Conservation (phyloP, 2,113 vertebrate species). For the Peromyscus polionotus region DNA sequence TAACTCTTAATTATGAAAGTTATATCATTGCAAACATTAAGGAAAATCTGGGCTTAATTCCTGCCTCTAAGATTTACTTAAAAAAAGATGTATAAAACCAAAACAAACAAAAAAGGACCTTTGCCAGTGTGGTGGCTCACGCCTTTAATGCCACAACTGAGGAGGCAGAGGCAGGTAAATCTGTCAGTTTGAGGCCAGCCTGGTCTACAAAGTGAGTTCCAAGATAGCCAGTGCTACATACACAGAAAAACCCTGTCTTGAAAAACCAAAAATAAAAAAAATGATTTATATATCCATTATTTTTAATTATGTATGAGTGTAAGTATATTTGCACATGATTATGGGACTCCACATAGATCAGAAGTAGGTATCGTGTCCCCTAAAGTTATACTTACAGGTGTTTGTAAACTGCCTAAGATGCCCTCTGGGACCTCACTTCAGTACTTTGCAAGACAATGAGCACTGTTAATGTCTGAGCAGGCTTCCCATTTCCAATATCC, state of each 20-base stretch:
- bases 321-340: not conserved
- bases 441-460: not conserved
- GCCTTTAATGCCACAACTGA: no score
- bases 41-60: not conserved
- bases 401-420: not conserved
- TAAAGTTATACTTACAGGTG: not conserved
- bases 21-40: not conserved
- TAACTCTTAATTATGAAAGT: not conserved
- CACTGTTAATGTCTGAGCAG: not conserved
- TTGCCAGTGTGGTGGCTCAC: no score
- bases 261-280: no score
- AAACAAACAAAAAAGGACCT: no score
- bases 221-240: no score
- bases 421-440: no score
- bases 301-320: not conserved
- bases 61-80: not conserved
- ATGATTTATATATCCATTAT: not conserved
- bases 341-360: not conserved
- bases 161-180: no score
- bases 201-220: no score
- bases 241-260: no score
- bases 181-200: no score
- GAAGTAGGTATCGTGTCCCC: not conserved
- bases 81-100: not conserved
- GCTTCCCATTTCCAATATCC: not conserved